Base-by-base conservation (phyloP, 2,797 vertebrate species). In the Sebastolobus alascanus region DNA sequence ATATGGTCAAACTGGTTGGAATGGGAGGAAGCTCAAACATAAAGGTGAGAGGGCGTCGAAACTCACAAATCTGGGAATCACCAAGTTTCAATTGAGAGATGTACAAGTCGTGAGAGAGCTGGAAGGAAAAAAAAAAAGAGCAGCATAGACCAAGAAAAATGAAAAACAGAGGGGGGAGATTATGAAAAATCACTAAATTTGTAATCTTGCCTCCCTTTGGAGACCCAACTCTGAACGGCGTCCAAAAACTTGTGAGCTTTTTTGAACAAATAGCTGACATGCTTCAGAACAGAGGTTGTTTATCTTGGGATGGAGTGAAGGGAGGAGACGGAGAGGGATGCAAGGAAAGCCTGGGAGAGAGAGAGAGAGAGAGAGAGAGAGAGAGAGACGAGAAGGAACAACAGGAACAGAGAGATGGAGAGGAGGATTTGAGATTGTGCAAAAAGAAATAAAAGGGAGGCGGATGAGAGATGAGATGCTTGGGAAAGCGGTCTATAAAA, bases 231-330 rank as follows among this genome's bases (percentile, higher is more conserved):
- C 89, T 91, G 92, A 94, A 90, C 68, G 18, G 67, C 79, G 75
- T 95, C 93, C 93, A 95, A 92, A 93, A 92, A 63, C 70, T 77
- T 78, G 80, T 79, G 83, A 83, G 85, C 85, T 89, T 86, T 93
- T 90, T 84, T 75, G 75, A 89, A 90, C 90, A 95, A 95, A 96
- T 95, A 95, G 90, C 90, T 94, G 91, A 89, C 92, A 89, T 94
- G 89, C 92, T 86, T 92, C 86, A 72, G 88, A 88, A 84, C 64
- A 83, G 87, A 85, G 87, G 77, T 82, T 95, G 94, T 95, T 96
- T 93, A 93, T 94, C 82, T 94, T 94, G 90, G 93, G 85, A 90
- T 56, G 73, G 84, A 89, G 87, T 10, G 76, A 84, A 84, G 76
- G 63, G 70, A 52, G 54, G 80, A 81, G 72, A 46, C 66, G 71